Evolutionary conservation across 2,888 invertebrate species (phyloP), one percentile per base, ranked within the genome.

Genomic region (Drosophila prolongata): DNA sequence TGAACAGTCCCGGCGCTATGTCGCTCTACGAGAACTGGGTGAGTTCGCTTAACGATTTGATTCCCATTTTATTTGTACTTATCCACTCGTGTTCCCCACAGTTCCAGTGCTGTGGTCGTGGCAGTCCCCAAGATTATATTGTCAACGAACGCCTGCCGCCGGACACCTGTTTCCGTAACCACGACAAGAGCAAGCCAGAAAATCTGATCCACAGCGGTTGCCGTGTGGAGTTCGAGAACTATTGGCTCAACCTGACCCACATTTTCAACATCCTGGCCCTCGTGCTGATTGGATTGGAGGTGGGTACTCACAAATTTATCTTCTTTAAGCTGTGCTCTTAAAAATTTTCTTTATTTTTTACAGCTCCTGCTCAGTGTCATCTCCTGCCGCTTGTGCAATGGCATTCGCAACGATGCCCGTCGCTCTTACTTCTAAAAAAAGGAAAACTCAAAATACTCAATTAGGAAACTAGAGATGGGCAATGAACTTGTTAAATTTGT

Each of bases 301-400:
- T 90, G 14, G 9, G 54, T 37, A 42, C 0, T 3, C 0, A 6
- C 1, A 10, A 24, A 13, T 30, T 30, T 30, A 9, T 0, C n/a
- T 8, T 24, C 1, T 10, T 10, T 6, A 14, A n/a, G 9, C 3
- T 16, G 1, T 35, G 1, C 3, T 2, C 8, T 46, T 24, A 5
- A 14, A 16, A 16, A 35, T 24, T 24, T 1, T n/a, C 1, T 27
- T 1, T 14, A 6, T 40, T 2, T 37, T 59, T 8, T 2, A 1
- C 72, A 90, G 90, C 11, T 90, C 0, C 91, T 96, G 80, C 95
- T 95, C 53, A 95, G 96, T 69, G 93, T 97, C 84, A 95, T 97
- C 91, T 95, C 97, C 55, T 95, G 97, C 91, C 96, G 96, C 90
- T 93, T 98, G 89, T 96, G 96, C 81, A 96, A 96, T 91, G 96